Base-by-base conservation (phyloP, 1,140 invertebrate species). In the Myzus persicae region DNA sequence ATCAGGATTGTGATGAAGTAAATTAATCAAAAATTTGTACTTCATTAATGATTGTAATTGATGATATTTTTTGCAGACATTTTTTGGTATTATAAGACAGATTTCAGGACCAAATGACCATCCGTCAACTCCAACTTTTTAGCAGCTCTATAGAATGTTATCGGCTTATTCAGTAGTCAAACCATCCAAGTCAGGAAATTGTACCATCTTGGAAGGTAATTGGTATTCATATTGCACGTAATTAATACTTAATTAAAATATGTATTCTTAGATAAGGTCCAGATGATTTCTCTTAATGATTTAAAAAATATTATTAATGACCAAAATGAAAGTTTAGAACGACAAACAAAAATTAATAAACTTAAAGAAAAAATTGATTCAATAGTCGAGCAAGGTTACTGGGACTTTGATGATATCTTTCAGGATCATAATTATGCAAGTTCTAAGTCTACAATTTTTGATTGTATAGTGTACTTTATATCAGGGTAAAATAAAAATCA, bases 321-420 rank as follows among this genome's bases (percentile, higher is more conserved):
- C 22, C 82, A 84, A 20, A 24, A 84, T 84, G 22, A 31, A 84
- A 84, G 38, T 40, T 84, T 42, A 38, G 82, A 84, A 42, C 36
- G 82, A 84, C 22, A 38, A 84, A 9, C 5, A 31, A 84, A 84
- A 84, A 84, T 84, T 36, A 11, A 84, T 40, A 84, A 24, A 24
- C 82, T 84, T 40, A 38, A 82, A 82, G 38, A 38, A 84, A 84
- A 84, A 84, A 40, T 84, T 0, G 38, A 84, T 42, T 40, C 6
- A 8, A 84, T 84, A 84, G 82, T 84, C 18, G 40, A 84, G 36
- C 18, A 84, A 84, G 82, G 82, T 84, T 38, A 84, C 7, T 84
- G 82, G 38, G 38, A 84, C 22, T 82, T 82, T 84, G 82, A 84
- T 42, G 84, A 87, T 46, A 44, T 87, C 5, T 87, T 87, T 87